Percentiles rank a stretch among this genome's conserved stretches.
These are phyloP conservation scores for Pseudeuparius sepicola DNA, from an alignment of 2,888 invertebrate species.

Conservation along the genomic window DNA sequence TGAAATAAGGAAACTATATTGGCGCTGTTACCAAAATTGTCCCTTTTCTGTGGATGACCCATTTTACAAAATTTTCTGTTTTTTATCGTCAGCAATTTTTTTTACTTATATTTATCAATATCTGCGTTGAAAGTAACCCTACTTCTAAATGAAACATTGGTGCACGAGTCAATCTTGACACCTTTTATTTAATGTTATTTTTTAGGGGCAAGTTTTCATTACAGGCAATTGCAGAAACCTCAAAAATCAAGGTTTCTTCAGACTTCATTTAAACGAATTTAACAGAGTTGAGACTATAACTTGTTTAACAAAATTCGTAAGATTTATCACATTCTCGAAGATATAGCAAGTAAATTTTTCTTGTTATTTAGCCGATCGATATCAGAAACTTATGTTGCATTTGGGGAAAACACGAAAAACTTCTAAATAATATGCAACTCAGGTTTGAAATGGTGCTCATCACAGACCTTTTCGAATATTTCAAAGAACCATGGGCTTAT, in stretches of 20 bases:
- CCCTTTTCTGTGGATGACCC: too few relatives aligned
- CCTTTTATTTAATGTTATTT: slow-evolving; percentile 10
- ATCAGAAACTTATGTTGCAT: slow-evolving; percentile 49
- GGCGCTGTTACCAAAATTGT: too few relatives aligned
- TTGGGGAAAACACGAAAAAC: slow-evolving; percentile 63
- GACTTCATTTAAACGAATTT: slow-evolving; percentile 47
- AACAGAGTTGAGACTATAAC: slow-evolving; percentile 49
- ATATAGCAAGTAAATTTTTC: not conserved
- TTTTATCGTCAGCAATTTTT: too few relatives aligned
- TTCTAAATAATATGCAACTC: slow-evolving; percentile 55
- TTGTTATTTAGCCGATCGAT: slow-evolving; percentile 42
- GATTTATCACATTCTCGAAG: slow-evolving; percentile 20
- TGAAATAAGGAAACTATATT: too few relatives aligned
- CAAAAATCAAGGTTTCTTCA: slow-evolving; percentile 46
- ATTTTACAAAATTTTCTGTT: too few relatives aligned
- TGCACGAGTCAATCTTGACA: not conserved
- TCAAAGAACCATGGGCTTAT: slow-evolving; percentile 55
- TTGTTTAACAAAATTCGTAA: slow-evolving; percentile 48
- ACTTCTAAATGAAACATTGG: too few relatives aligned
- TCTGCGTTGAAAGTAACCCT: too few relatives aligned
- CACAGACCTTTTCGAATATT: slow-evolving; percentile 55
- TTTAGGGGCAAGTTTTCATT: slow-evolving; percentile 46
- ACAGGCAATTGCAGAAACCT: slow-evolving; percentile 43
- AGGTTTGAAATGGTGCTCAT: slow-evolving; percentile 53
- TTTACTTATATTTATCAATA: too few relatives aligned